Base-by-base conservation (phyloP, 1,140 invertebrate genomes). In the Diabrotica virgifera region DNA sequence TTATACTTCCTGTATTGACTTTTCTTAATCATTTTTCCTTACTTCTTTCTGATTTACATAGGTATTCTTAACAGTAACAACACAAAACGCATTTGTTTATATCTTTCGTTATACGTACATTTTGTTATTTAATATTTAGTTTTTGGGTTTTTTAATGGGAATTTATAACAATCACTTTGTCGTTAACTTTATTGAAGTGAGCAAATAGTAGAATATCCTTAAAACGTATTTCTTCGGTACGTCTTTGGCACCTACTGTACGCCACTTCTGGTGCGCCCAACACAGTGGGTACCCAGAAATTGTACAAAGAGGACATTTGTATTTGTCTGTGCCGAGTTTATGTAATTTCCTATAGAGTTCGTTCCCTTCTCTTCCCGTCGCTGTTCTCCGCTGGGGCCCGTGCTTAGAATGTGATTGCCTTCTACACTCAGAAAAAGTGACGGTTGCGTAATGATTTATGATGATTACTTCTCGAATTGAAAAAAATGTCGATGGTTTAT, bases 301-400 rank as follows among this genome's bases (percentile, higher is more conserved):
- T 72, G 73, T 78, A 79, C 77, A 78, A 78, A 79, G 77, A 76
- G 77, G 74, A 74, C 77, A 79, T 79, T 79, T 79, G 76, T 79
- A 79, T 78, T 78, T 78, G 77, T 79, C 77, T 77, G 74, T 76
- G 76, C 74, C 73, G 76, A 79, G 77, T 79, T 79, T 79, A 79
- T 78, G 77, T 79, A 79, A 79, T 79, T 79, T 79, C 77, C 77
- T 79, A 79, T 79, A 79, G 77, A 79, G 76, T 77, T 74, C 70
- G 70, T 67, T 72, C 71, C 74, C 68, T 71, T 69, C 65, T 56
- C 65, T 68, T 67, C 69, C 67, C 74, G 65, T 64, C 63, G 69
- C 69, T 60, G 13, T 24, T 12, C 24, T 60, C 59, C 59, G 59
- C n/a, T 74, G 74, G 73, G 72, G 73, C 60, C 51, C 24, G 37